Evolutionary conservation across 2,113 vertebrate species (phyloP), one percentile per base, ranked within the genome.

Genomic region (Terrapene triunguis): DNA sequence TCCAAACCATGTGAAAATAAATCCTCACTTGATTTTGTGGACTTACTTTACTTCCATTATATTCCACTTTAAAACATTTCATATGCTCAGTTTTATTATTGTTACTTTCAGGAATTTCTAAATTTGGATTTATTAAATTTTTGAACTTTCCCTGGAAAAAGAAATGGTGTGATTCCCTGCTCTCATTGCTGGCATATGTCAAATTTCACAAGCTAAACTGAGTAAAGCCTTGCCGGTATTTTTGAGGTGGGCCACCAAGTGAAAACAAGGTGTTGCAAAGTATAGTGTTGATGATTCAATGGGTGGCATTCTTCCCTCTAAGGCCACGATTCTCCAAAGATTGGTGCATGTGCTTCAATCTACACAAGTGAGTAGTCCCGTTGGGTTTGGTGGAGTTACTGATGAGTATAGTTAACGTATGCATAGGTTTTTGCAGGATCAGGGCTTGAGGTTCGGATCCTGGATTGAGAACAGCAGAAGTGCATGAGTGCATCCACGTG

Each of bases 1-100:
- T 95, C 86, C 57, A 96, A 94, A 84, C 92, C 96, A 95, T 92
- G 55, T 91, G 95, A 97, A 97, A 98, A 97, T 96, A 97, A 97
- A 95, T 89, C 91, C 94, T 92, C 94, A 89, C 89, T 90, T 91
- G 84, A 90, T 96, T 98, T 96, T 94, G 84, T 94, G 72, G 92
- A 93, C 89, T 95, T 94, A 93, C 88, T 97, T 84, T 96, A 84
- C 92, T 94, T 92, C 92, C 92, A 93, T 93, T 94, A 90, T 93
- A 84, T 95, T 93, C 80, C 80, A 85, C 89, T 93, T 94, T 94
- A 97, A 97, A 97, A 76, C 76, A 85, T 94, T 94, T 96, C 91
- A 94, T 90, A 90, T 97, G 87, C 85, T 96, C 0, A 1, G 25
- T 94, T 88, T 91, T 97, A 80, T 94, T 96, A 89, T 92, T 92